phyloP scores from a whole-genome alignment of 2,113 vertebrate species.

The Caretta caretta region DNA sequence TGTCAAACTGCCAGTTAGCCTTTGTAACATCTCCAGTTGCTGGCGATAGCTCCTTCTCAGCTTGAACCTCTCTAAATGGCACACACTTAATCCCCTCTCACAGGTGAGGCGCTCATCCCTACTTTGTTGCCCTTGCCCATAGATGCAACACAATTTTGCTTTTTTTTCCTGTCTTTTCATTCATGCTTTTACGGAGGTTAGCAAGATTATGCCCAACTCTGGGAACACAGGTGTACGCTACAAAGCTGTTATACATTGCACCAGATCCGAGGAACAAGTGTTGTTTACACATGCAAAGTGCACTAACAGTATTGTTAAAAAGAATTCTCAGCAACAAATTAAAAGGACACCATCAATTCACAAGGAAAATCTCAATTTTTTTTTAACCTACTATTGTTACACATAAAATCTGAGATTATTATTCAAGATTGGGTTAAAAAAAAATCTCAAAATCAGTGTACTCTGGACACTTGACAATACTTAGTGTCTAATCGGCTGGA shows the following conservation, averaged over 20 bases:
- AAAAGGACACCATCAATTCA: not conserved
- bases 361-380: not conserved
- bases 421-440: slow-evolving; percentile 8
- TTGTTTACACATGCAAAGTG: not conserved
- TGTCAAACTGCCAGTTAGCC: not conserved
- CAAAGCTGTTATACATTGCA: not conserved
- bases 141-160: not conserved
- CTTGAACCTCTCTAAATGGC: not conserved
- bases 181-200: not conserved
- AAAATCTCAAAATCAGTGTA: slow-evolving; percentile 26
- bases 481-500: not conserved
- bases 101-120: not conserved
- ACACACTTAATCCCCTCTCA: not conserved
- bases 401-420: slow-evolving; percentile 50
- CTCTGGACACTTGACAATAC: slow-evolving; percentile 28
- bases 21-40: not conserved
- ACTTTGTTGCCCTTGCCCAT: not conserved
- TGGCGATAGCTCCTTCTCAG: not conserved
- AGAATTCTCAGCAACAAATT: not conserved
- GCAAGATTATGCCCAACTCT: fast-evolving
- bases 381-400: slow-evolving; percentile 30
- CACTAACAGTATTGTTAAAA: not conserved
- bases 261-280: not conserved
- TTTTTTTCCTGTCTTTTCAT: not conserved
- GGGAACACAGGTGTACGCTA: fast-evolving